These are phyloP conservation scores for Propithecus perrieri DNA, from an alignment of 2,797 vertebrate genomes.

Conservation along the genomic window DNA sequence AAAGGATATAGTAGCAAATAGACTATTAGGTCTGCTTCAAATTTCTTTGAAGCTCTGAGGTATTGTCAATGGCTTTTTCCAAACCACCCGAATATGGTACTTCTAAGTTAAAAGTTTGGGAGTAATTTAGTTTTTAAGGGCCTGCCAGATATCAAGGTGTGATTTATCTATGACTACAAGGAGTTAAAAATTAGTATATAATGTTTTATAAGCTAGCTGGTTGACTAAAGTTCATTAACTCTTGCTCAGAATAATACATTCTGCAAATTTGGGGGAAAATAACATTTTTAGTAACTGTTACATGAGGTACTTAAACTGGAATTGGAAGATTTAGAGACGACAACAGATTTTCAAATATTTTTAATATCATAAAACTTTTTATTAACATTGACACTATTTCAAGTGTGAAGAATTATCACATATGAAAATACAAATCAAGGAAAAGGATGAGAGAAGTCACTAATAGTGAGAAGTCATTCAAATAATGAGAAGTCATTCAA, in stretches of 20 bases:
- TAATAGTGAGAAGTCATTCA: not conserved
- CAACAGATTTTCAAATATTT: constrained; percentile 15
- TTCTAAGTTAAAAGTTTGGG: not conserved
- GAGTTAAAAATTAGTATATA: not conserved
- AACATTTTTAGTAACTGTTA: not conserved
- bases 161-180: not conserved
- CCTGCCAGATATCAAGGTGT: not conserved
- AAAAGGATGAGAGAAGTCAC: not conserved
- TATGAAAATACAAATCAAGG: constrained; percentile 1
- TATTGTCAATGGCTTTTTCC: not conserved
- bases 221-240: not conserved
- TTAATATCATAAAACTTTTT: not conserved
- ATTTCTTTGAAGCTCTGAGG: not conserved
- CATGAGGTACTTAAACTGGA: not conserved
- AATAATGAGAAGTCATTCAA: not conserved
- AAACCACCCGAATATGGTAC: not conserved
- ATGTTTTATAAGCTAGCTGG: not conserved
- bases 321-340: not conserved
- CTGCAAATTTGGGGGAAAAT: not conserved
- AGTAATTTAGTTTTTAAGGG: not conserved
- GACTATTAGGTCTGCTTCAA: not conserved
- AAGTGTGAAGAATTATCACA: not conserved
- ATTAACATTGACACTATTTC: constrained; percentile 1
- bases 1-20: not conserved
- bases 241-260: not conserved